Evolutionary conservation across 30 jellyfish, hydroid and myxozoan species (phyloP), one percentile per base, ranked within the genome.

Genomic region (Mastigias papua): DNA sequence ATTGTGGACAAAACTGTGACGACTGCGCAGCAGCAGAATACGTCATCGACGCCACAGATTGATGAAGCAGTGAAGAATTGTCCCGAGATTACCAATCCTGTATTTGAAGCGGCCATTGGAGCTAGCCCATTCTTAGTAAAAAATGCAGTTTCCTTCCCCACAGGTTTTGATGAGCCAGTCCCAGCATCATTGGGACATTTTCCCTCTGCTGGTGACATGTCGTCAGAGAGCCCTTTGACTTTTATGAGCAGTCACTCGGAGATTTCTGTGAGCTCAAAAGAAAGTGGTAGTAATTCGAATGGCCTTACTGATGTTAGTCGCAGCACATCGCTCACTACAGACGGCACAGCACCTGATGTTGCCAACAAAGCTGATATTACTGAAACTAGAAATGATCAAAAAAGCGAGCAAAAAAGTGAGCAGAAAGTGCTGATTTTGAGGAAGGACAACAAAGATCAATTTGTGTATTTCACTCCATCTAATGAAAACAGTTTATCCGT

Each of bases 161-260:
- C 80, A 26, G 90, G 90, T 54, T 79, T 79, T 48, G 90, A 79
- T 27, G 80, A 25, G 19, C 81, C 81, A 27, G 27, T 0, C 48
- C 28, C 5, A 31, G 13, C 73, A 3, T 27, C 37, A n/a, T 1
- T 26, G 42, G 74, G 74, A 7, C 37, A 23, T 11, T 63, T 1
- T 63, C 25, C 67, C 25, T n/a, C 42, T 23, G 69, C 69, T 57
- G 48, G 78, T 54, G 65, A 49, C 6, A n/a, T 32, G 1, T 48
- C 83, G 22, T 23, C 83, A 15, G 26, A 34, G 48, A 79, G 90
- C 46, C 81, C 90, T 0, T 54, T 79, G 50, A 79, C 90, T 1
- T 79, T 79, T 29, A 79, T 79, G 90, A 79, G 89, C 49, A 78
- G 90, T 31, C 90, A 62, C 16, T 79, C 90, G 7, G 90, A 79